Percentiles rank a stretch among this genome's conserved stretches.
Evolutionary conservation across 2,888 invertebrate genomes (phyloP).

Genomic region (Octonoba sinensis): DNA sequence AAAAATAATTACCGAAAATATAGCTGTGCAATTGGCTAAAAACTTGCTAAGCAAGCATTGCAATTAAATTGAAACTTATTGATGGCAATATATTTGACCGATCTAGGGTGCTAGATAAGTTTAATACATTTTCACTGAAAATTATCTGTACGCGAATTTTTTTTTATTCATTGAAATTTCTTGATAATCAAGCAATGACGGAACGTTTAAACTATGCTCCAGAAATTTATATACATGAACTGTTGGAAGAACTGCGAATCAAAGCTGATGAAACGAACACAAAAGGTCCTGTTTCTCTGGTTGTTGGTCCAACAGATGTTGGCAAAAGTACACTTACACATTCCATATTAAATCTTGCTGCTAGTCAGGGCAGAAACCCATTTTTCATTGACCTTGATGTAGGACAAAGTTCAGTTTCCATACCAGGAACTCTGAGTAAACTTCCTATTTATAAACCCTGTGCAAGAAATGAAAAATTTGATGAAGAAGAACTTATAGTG

Average conservation of each 20-base stretch:
- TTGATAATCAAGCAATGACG: no score
- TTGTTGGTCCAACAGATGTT: slow-evolving; percentile 95
- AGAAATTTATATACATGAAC: slow-evolving; percentile 85
- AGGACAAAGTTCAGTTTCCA: slow-evolving; percentile 89
- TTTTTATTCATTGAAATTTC: no score
- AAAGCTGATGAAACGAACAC: slow-evolving; percentile 80
- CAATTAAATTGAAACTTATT: no score
- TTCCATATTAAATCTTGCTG: slow-evolving; percentile 93
- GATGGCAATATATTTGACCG: no score
- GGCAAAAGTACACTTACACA: slow-evolving; percentile 93
- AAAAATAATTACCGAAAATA: no score
- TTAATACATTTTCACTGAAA: no score
- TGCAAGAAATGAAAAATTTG: slow-evolving; percentile 93
- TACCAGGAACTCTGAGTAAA: slow-evolving; percentile 93
- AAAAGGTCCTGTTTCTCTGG: slow-evolving; percentile 85
- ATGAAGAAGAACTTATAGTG: slow-evolving; percentile 90
- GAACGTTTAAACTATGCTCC: neutral
- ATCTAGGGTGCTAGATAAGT: no score
- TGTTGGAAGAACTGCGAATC: slow-evolving; percentile 88
- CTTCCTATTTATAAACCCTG: slow-evolving; percentile 93
- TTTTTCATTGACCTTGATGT: slow-evolving; percentile 96
- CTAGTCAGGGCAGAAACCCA: slow-evolving; percentile 79
- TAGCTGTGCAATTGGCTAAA: no score
- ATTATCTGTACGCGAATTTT: no score
- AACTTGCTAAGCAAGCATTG: no score